Conservation (phyloP, 2,113 vertebrate genomes). For the Hippocampus barbouri region DNA sequence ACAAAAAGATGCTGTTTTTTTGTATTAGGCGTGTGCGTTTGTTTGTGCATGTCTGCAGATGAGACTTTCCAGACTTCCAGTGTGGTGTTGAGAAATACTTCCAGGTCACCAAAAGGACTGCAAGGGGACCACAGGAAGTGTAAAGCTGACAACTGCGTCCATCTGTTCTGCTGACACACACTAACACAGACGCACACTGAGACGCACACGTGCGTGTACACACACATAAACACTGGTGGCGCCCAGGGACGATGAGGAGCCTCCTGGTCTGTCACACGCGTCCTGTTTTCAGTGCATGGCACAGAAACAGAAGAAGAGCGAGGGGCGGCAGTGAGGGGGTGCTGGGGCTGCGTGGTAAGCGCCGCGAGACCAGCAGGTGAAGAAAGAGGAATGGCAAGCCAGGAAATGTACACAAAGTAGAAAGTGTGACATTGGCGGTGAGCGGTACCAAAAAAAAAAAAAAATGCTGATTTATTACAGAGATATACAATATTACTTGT, state of each 20-base stretch:
- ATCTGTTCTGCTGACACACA: slow-evolving; percentile 30
- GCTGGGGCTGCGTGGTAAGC: not conserved
- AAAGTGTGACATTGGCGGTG: not conserved
- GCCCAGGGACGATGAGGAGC: slow-evolving; percentile 50
- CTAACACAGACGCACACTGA: not conserved
- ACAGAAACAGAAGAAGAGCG: slow-evolving; percentile 40
- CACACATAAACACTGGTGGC: slow-evolving; percentile 14
- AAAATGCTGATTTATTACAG: not conserved
- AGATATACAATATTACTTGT: not conserved
- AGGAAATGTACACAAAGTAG: slow-evolving; percentile 13
- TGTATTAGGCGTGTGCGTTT: slow-evolving; percentile 9
- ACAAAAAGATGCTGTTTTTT: slow-evolving; percentile 23
- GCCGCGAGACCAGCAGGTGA: slow-evolving; percentile 13
- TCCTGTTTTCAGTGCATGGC: slow-evolving; percentile 61
- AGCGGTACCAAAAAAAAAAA: not conserved
- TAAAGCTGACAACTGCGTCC: slow-evolving; percentile 9
- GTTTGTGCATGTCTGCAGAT: slow-evolving; percentile 2
- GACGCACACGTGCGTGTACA: slow-evolving; percentile 1
- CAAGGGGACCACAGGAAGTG: slow-evolving; percentile 11
- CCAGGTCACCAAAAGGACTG: slow-evolving; percentile 12
- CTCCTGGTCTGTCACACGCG: slow-evolving; percentile 43
- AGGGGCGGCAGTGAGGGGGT: not conserved
- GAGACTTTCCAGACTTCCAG: slow-evolving; percentile 8
- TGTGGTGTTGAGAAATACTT: slow-evolving; percentile 14
- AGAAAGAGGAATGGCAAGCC: slow-evolving; percentile 21